Evolutionary conservation across 2,113 vertebrate species (phyloP), one percentile per base, ranked within the genome.

Genomic region (Nanorana parkeri): DNA sequence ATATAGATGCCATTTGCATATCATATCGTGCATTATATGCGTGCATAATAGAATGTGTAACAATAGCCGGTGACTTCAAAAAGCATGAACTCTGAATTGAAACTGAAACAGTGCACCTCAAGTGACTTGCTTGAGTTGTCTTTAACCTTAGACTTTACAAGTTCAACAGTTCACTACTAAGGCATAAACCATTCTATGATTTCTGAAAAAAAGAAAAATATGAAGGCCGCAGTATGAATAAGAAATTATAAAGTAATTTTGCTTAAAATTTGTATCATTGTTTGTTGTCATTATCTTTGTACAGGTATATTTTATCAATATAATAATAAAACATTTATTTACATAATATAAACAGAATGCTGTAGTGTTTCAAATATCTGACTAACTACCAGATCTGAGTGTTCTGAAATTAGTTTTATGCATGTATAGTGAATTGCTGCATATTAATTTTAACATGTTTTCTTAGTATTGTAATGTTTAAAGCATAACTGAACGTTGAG

Each of bases 1-100:
- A 83, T 67, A 83, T 83, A 83, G 64, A 66, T 83, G 4, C 24
- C 63, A 83, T 83, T 83, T 76, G 80, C 71, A 83, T 83, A 83
- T 83, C 63, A 83, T 83, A 83, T 83, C 66, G 64, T 83, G 71
- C 71, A 83, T 83, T 76, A 83, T 60, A 24, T 29, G 0, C 26
- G 65, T 32, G 47, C 60, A 81, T 74, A 81, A 81, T 66, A 74
- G 79, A 71, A 83, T 68, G 63, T 28, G 11, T 47, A 75, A 83
- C 80, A 83, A 83, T 83, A 76, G 80, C 63, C 80, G 71, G 80
- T 60, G 63, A 83, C 80, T 83, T 83, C 80, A 83, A 83, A 83
- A 76, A 83, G 80, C 63, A 56, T 19, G 23, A n/a, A n/a, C n/a
- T 65, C 72, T 60, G 63, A 60, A 83, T 58, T 83, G 80, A 83